Percentiles rank a stretch among this genome's conserved stretches.
Evolutionary conservation across 2,888 invertebrate species (phyloP).

Genomic region (Odontocerum albicorne): DNA sequence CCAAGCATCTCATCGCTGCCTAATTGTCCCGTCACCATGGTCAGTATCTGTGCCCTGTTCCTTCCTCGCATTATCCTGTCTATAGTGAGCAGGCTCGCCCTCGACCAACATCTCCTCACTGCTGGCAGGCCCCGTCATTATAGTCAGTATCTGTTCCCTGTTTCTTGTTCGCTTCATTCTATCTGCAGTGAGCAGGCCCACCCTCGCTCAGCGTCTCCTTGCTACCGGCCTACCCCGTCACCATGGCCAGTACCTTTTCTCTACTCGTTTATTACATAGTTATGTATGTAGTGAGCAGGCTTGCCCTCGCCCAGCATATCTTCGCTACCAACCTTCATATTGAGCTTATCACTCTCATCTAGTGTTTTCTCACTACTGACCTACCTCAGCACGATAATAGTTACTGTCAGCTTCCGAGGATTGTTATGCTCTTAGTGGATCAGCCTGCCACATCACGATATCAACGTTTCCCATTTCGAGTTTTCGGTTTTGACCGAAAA

Average conservation of each 20-base stretch:
- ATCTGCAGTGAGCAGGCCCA: constrained; percentile 44
- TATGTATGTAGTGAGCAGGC: background rate
- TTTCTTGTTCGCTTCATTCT: background rate
- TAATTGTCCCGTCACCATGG: constrained; percentile 74
- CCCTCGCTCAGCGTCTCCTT: constrained; percentile 72
- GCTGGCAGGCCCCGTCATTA: constrained; percentile 74
- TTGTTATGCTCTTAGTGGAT: too few relatives aligned
- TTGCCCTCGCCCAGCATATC: constrained; percentile 73
- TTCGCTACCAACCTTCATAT: constrained; percentile 74
- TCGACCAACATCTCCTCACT: constrained; percentile 73
- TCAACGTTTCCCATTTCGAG: too few relatives aligned
- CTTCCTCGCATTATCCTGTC: too few relatives aligned
- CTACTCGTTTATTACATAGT: background rate
- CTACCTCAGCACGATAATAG: constrained; percentile 74
- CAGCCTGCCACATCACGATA: too few relatives aligned
- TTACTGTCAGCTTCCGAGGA: too few relatives aligned
- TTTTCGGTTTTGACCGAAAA: too few relatives aligned
- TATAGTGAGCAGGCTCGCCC: constrained; percentile 62
- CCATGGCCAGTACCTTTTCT: constrained; percentile 64
- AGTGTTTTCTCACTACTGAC: constrained; percentile 75
- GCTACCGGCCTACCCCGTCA: constrained; percentile 75
- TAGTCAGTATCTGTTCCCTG: constrained; percentile 56
- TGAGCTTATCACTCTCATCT: constrained; percentile 70
- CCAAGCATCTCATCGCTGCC: constrained; percentile 73
- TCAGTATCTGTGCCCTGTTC: constrained; percentile 47